Evolutionary conservation across 2,888 invertebrate species (phyloP), one percentile per base, ranked within the genome.

Genomic region (Nowickia ferox): DNA sequence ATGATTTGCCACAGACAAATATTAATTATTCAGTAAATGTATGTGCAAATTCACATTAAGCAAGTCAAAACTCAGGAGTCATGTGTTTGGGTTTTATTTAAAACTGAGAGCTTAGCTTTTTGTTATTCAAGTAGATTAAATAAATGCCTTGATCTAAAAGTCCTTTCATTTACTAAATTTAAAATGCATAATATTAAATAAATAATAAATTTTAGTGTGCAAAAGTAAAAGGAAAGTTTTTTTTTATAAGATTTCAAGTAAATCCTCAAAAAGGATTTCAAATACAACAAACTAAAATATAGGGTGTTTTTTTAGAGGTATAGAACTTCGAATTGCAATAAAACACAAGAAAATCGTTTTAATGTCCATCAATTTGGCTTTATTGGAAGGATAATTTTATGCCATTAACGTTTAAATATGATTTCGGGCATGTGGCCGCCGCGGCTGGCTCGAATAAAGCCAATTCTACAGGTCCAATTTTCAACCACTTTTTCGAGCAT

Each of bases 51-150:
- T 66, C 42, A 44, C 3, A 9, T 63, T 53, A 40, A 38, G 9
- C 42, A 68, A 72, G 57, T 46, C 74, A 75, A 75, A 78, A 69
- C 68, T 19, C 42, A 57, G 65, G 17, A 76, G 69, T 80, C 79
- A 76, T 71, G 61, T 68, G 61, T 68, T 53, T 17, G 51, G 2
- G 19, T 74, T 63, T 75, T 46, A 15, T 9, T 42, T 15, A 15
- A 63, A 57, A 40, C 13, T 13, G 38, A 48, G n/a, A 44, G 65
- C 40, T 80, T 71, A 66, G 71, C 65, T 80, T 80, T 80, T 69
- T 59, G 46, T 30, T 68, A n/a, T n/a, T 48, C 72, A 57, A 57
- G 57, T 30, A 44, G 17, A 57, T 72, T 51, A 59, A 76, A 63
- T 61, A 69, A n/a, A 51, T 51, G 17, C 38, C 38, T 38, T 19